Evolutionary conservation across 1,140 invertebrate species (phyloP).

Genomic region (Leucophenga varia): DNA sequence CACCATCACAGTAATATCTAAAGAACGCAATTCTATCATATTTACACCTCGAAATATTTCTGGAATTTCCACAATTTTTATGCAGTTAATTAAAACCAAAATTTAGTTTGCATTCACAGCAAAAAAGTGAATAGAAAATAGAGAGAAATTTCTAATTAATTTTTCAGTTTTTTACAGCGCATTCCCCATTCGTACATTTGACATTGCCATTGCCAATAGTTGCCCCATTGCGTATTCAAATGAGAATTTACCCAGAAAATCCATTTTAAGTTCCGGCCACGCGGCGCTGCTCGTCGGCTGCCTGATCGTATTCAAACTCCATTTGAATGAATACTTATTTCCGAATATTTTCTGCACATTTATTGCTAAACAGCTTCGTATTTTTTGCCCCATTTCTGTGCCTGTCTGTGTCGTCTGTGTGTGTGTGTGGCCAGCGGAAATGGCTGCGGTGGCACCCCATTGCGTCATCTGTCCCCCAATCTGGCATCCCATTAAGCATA

Average conservation of each 20-base stretch:
- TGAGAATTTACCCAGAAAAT: constrained; percentile 38
- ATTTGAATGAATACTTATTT: constrained; percentile 40
- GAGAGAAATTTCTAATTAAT: too few relatives aligned
- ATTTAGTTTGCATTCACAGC: too few relatives aligned
- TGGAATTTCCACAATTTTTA: too few relatives aligned
- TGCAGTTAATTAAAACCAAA: too few relatives aligned
- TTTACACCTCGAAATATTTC: too few relatives aligned
- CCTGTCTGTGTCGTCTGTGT: too few relatives aligned
- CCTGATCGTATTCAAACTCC: constrained; percentile 12
- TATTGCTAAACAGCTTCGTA: constrained; percentile 32
- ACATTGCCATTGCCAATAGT: too few relatives aligned
- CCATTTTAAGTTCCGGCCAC: constrained; percentile 37
- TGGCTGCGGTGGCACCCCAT: constrained; percentile 28
- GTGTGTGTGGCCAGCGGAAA: constrained; percentile 23
- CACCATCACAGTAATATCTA: too few relatives aligned
- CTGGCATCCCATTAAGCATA: constrained; percentile 23
- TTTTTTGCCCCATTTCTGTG: not conserved
- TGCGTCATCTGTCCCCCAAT: constrained; percentile 11
- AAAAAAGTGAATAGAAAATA: too few relatives aligned
- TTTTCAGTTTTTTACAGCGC: not conserved
- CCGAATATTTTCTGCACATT: constrained; percentile 37
- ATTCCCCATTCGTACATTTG: too few relatives aligned
- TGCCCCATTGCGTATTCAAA: constrained; percentile 40
- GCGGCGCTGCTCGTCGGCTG: constrained; percentile 1
- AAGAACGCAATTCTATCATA: too few relatives aligned